Evolutionary conservation across 2,113 vertebrate genomes (phyloP).

Genomic region (Mustela lutreola): DNA sequence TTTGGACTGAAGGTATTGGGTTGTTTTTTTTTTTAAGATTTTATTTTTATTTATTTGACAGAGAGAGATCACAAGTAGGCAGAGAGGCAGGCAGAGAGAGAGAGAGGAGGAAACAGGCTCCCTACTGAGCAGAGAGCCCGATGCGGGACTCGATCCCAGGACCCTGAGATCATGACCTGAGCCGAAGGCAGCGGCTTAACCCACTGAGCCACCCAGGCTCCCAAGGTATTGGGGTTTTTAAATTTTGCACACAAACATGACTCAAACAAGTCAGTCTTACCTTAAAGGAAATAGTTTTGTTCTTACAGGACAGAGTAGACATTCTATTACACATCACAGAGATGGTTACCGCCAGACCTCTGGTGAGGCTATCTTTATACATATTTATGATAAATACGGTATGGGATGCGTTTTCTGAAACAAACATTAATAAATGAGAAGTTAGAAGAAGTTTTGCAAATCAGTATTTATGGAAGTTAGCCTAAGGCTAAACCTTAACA

Average conservation of each 20-base stretch:
- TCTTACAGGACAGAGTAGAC: constrained; percentile 73
- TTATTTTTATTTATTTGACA: no score
- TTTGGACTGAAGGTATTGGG: background rate
- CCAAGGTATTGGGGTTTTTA: background rate
- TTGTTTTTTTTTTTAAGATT: no score
- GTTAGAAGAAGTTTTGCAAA: constrained; percentile 28
- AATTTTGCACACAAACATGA: background rate
- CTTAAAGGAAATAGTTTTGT: constrained; percentile 76
- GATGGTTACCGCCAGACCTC: constrained; percentile 61
- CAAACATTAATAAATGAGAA: constrained; percentile 46
- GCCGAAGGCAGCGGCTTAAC: no score
- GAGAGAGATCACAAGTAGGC: no score
- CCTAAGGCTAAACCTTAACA: background rate
- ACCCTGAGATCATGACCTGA: no score
- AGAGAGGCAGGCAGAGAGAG: no score
- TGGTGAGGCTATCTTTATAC: constrained; percentile 62
- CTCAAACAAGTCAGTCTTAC: constrained; percentile 71
- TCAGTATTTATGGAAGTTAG: constrained; percentile 45
- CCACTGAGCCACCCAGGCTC: no score
- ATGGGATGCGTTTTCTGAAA: constrained; percentile 65
- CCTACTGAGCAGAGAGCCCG: no score
- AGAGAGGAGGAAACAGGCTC: no score
- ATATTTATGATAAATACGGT: constrained; percentile 48
- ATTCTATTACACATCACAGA: constrained; percentile 23
- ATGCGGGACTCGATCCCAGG: no score